Evolutionary conservation across 2,888 invertebrate genomes (phyloP).

Genomic region (Stenotaenia linearis): DNA sequence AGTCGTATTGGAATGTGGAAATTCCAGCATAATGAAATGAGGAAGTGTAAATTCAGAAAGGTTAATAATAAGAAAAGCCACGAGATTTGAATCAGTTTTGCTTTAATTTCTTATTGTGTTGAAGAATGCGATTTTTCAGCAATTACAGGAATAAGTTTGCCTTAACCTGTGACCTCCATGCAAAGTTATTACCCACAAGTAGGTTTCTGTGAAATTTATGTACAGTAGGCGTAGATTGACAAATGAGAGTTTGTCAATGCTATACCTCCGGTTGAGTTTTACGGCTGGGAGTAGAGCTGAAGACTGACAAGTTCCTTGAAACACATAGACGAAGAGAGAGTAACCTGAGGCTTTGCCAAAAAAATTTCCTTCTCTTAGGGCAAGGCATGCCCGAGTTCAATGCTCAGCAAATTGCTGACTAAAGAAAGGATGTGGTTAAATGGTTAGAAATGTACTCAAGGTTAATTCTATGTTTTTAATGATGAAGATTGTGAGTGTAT

Average conservation of each 20-base stretch:
- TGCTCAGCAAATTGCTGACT: slow-evolving; percentile 18
- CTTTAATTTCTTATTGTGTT: slow-evolving; percentile 7
- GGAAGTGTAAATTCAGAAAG: background rate
- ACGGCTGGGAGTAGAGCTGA: background rate
- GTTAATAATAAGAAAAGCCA: background rate
- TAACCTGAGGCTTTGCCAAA: background rate
- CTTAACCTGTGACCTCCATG: background rate
- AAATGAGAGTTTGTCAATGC: background rate
- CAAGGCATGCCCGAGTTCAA: slow-evolving; percentile 26
- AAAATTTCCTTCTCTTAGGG: slow-evolving; percentile 4
- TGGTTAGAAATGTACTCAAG: slow-evolving; percentile 1
- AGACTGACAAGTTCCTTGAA: background rate
- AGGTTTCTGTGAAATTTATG: background rate
- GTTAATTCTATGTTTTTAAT: background rate
- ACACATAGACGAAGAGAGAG: background rate
- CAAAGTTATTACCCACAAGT: background rate
- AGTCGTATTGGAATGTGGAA: slow-evolving; percentile 18
- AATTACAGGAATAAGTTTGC: background rate
- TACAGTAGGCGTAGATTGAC: background rate
- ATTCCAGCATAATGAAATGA: slow-evolving; percentile 6
- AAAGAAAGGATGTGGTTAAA: slow-evolving; percentile 24
- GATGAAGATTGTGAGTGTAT: background rate
- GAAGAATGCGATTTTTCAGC: background rate
- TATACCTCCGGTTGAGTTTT: too few relatives aligned
- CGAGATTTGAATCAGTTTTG: background rate